phyloP scores from a whole-genome alignment of 2,797 vertebrate genomes.

The Sciaenops ocellatus region DNA sequence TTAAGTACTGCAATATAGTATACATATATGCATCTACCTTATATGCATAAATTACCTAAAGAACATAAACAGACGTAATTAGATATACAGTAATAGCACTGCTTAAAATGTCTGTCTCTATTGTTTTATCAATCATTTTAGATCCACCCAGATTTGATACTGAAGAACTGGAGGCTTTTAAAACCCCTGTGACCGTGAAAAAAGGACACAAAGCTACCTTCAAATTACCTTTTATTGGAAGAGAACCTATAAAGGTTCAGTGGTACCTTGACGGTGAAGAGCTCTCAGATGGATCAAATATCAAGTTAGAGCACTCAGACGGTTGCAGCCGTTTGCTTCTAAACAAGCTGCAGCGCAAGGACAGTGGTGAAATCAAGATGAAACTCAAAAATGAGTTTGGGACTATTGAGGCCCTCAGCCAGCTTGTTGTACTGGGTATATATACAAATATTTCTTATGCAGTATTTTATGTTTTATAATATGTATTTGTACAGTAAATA shows the following conservation, averaged over 20 bases:
- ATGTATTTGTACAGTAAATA: neutral
- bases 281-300: constrained; percentile 78
- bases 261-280: constrained; percentile 91
- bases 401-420: constrained; percentile 79
- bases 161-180: constrained; percentile 83
- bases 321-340: constrained; percentile 83
- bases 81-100: neutral
- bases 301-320: constrained; percentile 84
- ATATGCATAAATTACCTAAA: neutral
- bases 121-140: constrained; percentile 57
- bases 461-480: neutral
- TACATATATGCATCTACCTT: neutral
- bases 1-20: neutral
- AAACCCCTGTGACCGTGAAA: constrained; percentile 84
- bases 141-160: constrained; percentile 89
- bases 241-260: constrained; percentile 86
- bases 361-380: constrained; percentile 90
- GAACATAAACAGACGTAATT: neutral
- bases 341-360: constrained; percentile 86
- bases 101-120: neutral
- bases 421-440: constrained; percentile 89
- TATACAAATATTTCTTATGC: constrained; percentile 4
- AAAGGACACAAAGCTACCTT: constrained; percentile 88
- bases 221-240: constrained; percentile 87
- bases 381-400: constrained; percentile 92